Evolutionary conservation across 1,140 invertebrate genomes (phyloP), one percentile per base, ranked within the genome.

Genomic region (Brachionus rubens): DNA sequence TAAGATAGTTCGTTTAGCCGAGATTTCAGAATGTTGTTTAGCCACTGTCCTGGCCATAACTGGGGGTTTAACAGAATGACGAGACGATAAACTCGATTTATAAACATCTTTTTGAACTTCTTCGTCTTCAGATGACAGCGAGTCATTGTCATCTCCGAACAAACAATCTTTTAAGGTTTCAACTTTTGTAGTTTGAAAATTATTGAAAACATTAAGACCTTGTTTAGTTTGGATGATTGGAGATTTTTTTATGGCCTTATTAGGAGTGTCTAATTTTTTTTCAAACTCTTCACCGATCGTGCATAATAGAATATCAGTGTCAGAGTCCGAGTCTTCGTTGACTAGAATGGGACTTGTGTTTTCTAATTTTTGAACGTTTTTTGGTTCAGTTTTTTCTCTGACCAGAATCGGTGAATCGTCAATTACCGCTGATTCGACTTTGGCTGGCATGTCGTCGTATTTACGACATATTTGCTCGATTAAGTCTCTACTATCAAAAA

Each of bases 391-490:
- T 36, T 36, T 36, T 36, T 36, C 33, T 36, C 9, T 59, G 10
- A 59, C 30, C 28, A 59, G 16, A 59, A 59, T 59, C 12, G 54
- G 54, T 4, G 54, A 59, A 12, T 59, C 26, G 3, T 59, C 54
- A 28, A 9, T n/a, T 7, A 16, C 12, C 0, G 26, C 9, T 3
- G 30, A n/a, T 36, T 59, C 52, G 12, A 5, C 36, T 40, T 26
- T 40, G 14, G 54, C 10, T 3, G 30, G 26, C 2, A 33, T 36
- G 4, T 28, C 9, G 54, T 59, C 54, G 54, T 59, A 59, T 33
- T 59, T 59, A 16, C 54, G 54, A 33, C 54, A 59, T 33, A 59
- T 59, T 28, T 59, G 54, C n/a, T 59, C 54, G 54, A 59, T 59
- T 33, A 59, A n/a, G 16, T 59, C 54, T 0, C 54, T 26, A 19